Percentiles rank a stretch among this genome's conserved stretches.
Conservation (phyloP, 2,797 vertebrate species). For the Cyclura pinguis region DNA sequence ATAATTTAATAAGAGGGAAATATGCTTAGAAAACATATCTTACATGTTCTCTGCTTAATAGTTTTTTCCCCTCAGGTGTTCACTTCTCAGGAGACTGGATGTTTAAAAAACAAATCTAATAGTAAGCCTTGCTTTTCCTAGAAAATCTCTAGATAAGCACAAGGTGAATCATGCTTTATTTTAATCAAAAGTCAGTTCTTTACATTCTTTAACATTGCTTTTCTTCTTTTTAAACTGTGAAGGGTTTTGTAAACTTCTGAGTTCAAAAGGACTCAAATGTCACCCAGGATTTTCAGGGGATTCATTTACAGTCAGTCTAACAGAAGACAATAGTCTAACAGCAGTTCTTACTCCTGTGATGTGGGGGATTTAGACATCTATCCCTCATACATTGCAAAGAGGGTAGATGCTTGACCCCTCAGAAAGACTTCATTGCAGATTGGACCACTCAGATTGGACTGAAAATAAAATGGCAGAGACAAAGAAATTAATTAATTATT, state of each 20-base stretch:
- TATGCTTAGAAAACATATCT: constrained; percentile 47
- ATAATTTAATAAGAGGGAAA: constrained; percentile 54
- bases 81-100: constrained; percentile 54
- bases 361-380: too few species aligned
- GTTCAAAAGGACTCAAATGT: constrained; percentile 11
- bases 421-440: not conserved
- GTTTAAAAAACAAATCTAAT: constrained; percentile 67
- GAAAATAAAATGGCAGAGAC: not conserved
- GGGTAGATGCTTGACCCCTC: not conserved
- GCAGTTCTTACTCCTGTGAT: not conserved
- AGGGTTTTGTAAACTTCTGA: constrained; percentile 46
- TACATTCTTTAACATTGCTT: constrained; percentile 48
- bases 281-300: constrained; percentile 21
- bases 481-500: not conserved
- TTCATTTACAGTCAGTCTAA: constrained; percentile 23
- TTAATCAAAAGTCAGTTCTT: constrained; percentile 56
- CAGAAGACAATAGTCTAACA: not conserved
- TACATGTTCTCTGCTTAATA: constrained; percentile 54
- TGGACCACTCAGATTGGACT: not conserved
- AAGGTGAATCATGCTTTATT: constrained; percentile 37
- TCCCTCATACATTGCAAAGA: too few species aligned
- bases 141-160: constrained; percentile 69
- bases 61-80: constrained; percentile 50
- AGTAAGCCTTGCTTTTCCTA: constrained; percentile 57
- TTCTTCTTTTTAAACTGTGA: constrained; percentile 58